Base-by-base conservation (phyloP, 2,888 invertebrate genomes). In the Tenthredo amoena region DNA sequence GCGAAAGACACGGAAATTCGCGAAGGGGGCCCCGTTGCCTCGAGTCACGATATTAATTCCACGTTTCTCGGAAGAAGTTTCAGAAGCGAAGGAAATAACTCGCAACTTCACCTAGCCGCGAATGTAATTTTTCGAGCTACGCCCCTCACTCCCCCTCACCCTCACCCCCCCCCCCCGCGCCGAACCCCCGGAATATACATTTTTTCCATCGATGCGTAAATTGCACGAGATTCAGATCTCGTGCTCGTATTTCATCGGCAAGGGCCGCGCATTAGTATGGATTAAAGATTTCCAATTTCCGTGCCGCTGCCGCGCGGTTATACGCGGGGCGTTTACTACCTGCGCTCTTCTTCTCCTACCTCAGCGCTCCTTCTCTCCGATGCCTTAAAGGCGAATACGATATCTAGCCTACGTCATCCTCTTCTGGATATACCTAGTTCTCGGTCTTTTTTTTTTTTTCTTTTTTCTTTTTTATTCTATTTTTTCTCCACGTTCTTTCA, bases 221-320 rank as follows among this genome's bases (percentile, higher is more conserved):
- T 62, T 31, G 43, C 81, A 34, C 62, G 65, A 62, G 81, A 62
- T 81, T 40, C 62, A 37, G 31, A 62, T 62, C 47, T 15, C 18
- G 55, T 58, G 62, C 55, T 81, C 81, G 62, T 81, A 81, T 81
- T 81, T 81, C 81, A 81, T 81, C 81, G 81, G 7, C 18, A 9
- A 55, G 55, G 40, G 62, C 37, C 55, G 15, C 65, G 62, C 81
- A 81, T 81, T 81, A 81, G 81, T 81, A 81, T 81, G 81, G 81
- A 81, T 81, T 65, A 81, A 81, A 81, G 81, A 65, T 81, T 81
- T 81, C 81, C 62, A 65, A 81, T 81, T 81, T 81, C 81, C 62
- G 81, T 62, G 62, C 62, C 3, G 18, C 79, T 37, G 18, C 37
- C 71, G 31, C 72, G 21, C 72, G 77, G 77, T 77, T 74, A 55